Base-by-base conservation (phyloP, 2,888 invertebrate genomes). In the Drosophila quinaria region DNA sequence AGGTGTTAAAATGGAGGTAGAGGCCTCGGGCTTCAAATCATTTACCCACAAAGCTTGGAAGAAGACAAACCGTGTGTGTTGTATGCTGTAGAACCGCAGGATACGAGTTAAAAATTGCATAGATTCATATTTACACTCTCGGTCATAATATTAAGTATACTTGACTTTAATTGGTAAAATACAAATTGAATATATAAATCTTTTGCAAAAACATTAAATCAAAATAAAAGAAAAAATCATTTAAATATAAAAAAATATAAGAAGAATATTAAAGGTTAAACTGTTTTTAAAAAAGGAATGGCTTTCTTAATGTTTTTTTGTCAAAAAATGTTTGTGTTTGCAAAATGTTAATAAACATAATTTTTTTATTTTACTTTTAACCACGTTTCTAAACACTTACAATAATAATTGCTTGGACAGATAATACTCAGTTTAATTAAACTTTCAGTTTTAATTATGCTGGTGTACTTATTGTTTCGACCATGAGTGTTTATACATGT, bases 21-120 rank as follows among this genome's bases (percentile, higher is more conserved):
- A 9, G 11, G 55, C 55, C 29, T 50, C 69, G 51, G 80, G 82
- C 77, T 77, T 81, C 80, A 80, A 83, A 83, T 87, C 87, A 87
- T 83, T 85, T 78, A 79, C 56, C 82, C 81, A 58, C 79, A 81
- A 75, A 80, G 66, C 80, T 61, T 11, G 61, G 15, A 62, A 55
- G 50, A 56, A 64, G 41, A 66, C 51, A 66, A 63, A 62, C 44
- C 42, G 44, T 37, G 29, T 42, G 11, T 19, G 55, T 44, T 35
- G 42, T 42, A 31, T 49, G 44, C 66, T 25, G 49, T n/a, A 39
- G 29, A 63, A 66, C 74, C 78, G 59, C 70, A 67, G 74, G 65
- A 76, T 66, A 60, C 60, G 62, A 42, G 56, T 66, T 54, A 77
- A 73, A 76, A 76, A 76, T 78, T 65, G 50, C 69, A 68, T 42